These are phyloP conservation scores for Sycophila sp. DNA, from an alignment of 1,140 invertebrate genomes.

Conservation along the genomic window DNA sequence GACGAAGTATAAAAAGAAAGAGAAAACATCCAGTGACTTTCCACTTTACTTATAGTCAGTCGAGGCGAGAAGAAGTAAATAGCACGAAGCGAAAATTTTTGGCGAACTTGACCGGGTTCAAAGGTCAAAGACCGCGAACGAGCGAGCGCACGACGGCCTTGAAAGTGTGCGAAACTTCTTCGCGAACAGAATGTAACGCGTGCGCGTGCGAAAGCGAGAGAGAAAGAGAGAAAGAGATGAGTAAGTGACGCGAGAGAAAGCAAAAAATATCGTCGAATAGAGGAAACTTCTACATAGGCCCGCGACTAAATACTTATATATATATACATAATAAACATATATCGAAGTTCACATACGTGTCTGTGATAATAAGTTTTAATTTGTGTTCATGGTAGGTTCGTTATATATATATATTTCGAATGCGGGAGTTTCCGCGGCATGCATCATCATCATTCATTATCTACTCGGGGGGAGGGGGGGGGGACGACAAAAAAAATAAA, in stretches of 20 bases:
- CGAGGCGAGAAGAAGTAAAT: too few species aligned
- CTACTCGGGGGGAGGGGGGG: too few species aligned
- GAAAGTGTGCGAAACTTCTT: not conserved
- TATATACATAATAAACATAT: conserved; percentile 21
- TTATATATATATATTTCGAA: conserved; percentile 15
- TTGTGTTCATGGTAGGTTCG: conserved; percentile 38
- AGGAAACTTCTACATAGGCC: conserved; percentile 16
- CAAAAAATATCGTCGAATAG: conserved; percentile 7
- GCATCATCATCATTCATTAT: not conserved
- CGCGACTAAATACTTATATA: conserved; percentile 22
- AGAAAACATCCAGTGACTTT: too few species aligned
- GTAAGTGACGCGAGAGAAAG: not conserved
- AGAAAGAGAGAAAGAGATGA: not conserved
- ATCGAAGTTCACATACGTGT: conserved; percentile 40
- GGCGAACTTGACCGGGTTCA: too few species aligned
- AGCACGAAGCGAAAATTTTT: too few species aligned
- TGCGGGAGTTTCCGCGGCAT: not conserved
- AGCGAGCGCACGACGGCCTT: not conserved
- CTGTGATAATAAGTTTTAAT: conserved; percentile 45
- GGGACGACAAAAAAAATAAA: too few species aligned
- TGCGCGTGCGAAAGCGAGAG: not conserved
- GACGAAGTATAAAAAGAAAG: too few species aligned
- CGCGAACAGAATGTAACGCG: not conserved
- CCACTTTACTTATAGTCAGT: too few species aligned
- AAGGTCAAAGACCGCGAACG: conserved; percentile 1